Percentiles rank a stretch among this genome's conserved stretches.
Conservation (phyloP, 2,888 invertebrate species). For the Listrodromus nycthemerus region DNA sequence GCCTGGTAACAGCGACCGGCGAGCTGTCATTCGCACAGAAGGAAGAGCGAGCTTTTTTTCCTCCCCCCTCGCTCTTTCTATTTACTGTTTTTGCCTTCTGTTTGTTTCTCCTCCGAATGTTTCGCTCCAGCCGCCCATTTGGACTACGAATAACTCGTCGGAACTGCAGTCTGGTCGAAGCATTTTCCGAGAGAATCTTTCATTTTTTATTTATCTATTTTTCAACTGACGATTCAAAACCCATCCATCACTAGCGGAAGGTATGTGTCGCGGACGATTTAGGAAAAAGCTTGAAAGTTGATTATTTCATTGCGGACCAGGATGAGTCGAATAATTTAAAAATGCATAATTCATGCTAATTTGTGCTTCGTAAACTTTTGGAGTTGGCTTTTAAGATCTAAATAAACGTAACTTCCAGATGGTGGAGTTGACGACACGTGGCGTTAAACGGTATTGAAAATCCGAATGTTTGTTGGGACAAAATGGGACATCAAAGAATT, state of each 20-base stretch:
- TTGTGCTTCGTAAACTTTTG: neutral
- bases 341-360: neutral
- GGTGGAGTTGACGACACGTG: too few relatives aligned
- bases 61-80: neutral
- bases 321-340: neutral
- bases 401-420: too few relatives aligned
- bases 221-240: neutral
- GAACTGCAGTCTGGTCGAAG: neutral
- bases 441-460: too few relatives aligned
- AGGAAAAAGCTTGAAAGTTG: neutral
- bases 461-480: too few relatives aligned
- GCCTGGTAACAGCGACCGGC: neutral
- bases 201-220: too few relatives aligned
- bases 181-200: neutral
- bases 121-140: neutral
- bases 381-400: too few relatives aligned
- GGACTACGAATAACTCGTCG: constrained; percentile 4
- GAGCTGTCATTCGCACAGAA: constrained; percentile 23
- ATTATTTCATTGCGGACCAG: neutral
- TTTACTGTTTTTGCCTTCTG: neutral
- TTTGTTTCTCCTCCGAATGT: neutral
- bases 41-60: neutral
- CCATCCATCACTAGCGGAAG: neutral
- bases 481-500: too few relatives aligned
- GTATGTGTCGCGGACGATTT: neutral